Conservation (phyloP, 2,797 vertebrate species). For the Rallus crepitans region DNA sequence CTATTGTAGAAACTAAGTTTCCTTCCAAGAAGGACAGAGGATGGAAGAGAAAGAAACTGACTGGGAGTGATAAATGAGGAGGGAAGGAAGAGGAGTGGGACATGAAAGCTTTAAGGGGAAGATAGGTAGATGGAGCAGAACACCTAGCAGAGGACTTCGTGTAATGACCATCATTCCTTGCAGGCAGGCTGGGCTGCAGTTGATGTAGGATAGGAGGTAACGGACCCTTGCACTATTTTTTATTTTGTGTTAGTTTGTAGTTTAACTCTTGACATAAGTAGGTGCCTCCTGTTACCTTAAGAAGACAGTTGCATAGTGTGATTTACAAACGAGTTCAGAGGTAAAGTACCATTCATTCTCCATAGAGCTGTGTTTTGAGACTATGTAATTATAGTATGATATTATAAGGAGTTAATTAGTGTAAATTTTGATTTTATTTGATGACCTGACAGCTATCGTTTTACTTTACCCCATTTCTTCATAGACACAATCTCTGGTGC, state of each 20-base stretch:
- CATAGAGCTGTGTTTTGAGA: conserved; percentile 8
- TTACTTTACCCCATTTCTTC: neutral
- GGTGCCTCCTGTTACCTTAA: neutral
- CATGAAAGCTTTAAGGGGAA: neutral
- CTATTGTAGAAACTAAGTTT: neutral
- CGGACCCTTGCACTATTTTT: neutral
- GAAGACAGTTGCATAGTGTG: neutral
- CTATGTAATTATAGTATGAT: neutral
- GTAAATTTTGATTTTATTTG: neutral
- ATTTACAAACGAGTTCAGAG: conserved; percentile 1
- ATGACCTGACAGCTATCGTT: neutral
- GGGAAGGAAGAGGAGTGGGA: rapidly evolving
- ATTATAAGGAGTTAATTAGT: neutral
- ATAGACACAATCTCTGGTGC: neutral
- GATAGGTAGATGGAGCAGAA: neutral
- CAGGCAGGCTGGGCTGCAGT: neutral
- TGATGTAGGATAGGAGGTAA: neutral
- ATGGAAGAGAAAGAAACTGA: neutral
- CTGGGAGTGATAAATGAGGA: neutral
- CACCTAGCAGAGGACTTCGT: neutral
- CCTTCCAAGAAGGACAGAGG: neutral
- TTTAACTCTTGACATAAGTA: neutral
- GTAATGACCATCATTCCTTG: neutral
- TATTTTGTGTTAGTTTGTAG: neutral
- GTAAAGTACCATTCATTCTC: conserved; percentile 6